These are phyloP conservation scores for Xestia rhomboidea DNA, from an alignment of 2,888 invertebrate species.

Conservation along the genomic window DNA sequence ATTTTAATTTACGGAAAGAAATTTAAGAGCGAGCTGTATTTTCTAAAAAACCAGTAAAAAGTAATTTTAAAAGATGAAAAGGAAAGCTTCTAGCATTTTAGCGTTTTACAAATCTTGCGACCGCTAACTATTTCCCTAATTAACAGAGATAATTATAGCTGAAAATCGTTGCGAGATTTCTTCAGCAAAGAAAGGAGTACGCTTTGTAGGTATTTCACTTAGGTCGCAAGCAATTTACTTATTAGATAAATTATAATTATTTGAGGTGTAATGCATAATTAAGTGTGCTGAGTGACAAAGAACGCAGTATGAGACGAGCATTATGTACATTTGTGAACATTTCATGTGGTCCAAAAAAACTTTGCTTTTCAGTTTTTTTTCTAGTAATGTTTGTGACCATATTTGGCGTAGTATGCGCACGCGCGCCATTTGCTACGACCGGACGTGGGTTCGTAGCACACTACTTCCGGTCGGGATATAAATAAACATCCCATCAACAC, in stretches of 20 bases:
- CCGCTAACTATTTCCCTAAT: constrained; percentile 44
- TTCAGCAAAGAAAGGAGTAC: constrained; percentile 13
- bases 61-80: constrained; percentile 7
- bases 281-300: not conserved
- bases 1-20: constrained; percentile 50
- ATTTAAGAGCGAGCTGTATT: constrained; percentile 5
- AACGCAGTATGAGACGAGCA: not conserved
- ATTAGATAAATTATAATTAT: constrained; percentile 10
- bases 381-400: constrained; percentile 43
- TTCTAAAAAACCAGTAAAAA: constrained; percentile 6
- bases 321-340: not conserved
- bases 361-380: not conserved
- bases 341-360: not conserved
- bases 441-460: constrained; percentile 84
- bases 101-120: constrained; percentile 1
- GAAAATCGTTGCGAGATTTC: constrained; percentile 39
- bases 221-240: constrained; percentile 15
- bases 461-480: constrained; percentile 85
- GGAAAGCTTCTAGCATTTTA: constrained; percentile 2
- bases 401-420: constrained; percentile 66
- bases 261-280: constrained; percentile 11
- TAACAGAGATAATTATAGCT: constrained; percentile 47
- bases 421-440: constrained; percentile 75
- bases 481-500: constrained; percentile 83
- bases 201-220: constrained; percentile 17